phyloP scores from a whole-genome alignment of 2,888 invertebrate genomes.

The Macrosoma leucophasiata region DNA sequence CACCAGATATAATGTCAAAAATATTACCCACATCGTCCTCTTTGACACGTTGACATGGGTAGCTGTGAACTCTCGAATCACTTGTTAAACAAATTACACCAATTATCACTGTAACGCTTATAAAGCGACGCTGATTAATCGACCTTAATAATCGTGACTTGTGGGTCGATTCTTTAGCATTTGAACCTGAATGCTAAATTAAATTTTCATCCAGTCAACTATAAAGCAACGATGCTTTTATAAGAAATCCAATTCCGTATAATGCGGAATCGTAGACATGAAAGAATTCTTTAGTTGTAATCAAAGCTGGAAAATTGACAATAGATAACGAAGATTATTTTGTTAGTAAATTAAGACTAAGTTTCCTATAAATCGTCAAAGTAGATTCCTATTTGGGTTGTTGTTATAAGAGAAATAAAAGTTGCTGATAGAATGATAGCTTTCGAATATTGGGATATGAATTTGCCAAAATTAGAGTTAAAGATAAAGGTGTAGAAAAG shows the following conservation, averaged over 20 bases:
- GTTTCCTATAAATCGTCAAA: background rate
- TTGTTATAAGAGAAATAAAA: background rate
- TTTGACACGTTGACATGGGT: conserved; percentile 2
- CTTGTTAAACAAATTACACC: too few relatives aligned
- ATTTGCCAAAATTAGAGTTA: background rate
- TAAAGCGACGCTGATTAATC: background rate
- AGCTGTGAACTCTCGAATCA: conserved; percentile 3
- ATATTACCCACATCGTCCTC: conserved; percentile 33
- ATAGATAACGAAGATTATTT: conserved; percentile 27
- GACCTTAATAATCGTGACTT: too few relatives aligned
- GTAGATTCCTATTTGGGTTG: background rate
- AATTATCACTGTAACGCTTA: conserved; percentile 7
- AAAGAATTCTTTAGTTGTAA: conserved; percentile 19
- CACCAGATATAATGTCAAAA: conserved; percentile 33
- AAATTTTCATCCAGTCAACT: too few relatives aligned
- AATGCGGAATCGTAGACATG: conserved; percentile 14
- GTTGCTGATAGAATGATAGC: background rate
- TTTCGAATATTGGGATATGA: background rate
- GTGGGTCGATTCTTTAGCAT: too few relatives aligned
- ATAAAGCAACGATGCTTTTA: conserved; percentile 1
- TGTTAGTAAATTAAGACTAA: too few relatives aligned
- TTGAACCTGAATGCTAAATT: too few relatives aligned
- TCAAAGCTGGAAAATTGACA: conserved; percentile 28
- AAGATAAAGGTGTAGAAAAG: too few relatives aligned
- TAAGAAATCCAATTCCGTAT: conserved; percentile 13